A percentile compares a stretch with the other conserved stretches of the same genome.
phyloP scores from a whole-genome alignment of 2,113 vertebrate genomes.

The Ptyas mucosa region DNA sequence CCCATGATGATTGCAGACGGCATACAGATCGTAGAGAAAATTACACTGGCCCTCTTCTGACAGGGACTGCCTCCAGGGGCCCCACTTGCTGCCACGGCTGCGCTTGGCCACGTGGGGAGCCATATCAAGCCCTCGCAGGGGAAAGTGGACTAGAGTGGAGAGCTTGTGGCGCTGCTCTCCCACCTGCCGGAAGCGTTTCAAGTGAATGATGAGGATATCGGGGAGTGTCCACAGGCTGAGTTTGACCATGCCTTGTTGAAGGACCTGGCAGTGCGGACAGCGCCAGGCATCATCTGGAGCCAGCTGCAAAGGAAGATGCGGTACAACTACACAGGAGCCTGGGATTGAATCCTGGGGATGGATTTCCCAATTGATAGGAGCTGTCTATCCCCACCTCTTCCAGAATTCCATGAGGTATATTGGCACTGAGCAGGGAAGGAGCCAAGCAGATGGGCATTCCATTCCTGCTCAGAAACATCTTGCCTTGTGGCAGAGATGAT shows the following conservation, averaged over 20 bases:
- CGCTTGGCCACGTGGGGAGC: conserved; percentile 86
- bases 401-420: not conserved
- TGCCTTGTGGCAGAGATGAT: not conserved
- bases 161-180: conserved; percentile 90
- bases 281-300: conserved; percentile 94
- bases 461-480: no score
- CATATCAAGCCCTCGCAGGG: conserved; percentile 87
- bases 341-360: not conserved
- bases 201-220: conserved; percentile 94
- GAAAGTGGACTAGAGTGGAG: conserved; percentile 88
- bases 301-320: conserved; percentile 68
- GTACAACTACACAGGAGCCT: not conserved
- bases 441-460: not conserved
- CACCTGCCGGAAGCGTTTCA: conserved; percentile 94
- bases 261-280: conserved; percentile 91
- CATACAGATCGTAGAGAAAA: conserved; percentile 90
- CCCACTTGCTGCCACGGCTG: conserved; percentile 62
- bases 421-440: no score
- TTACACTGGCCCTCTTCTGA: conserved; percentile 64
- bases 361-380: not conserved
- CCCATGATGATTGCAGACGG: conserved; percentile 96
- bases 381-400: not conserved
- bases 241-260: conserved; percentile 92
- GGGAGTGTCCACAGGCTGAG: conserved; percentile 97
- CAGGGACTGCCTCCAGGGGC: conserved; percentile 64